Conservation (phyloP, 2,113 vertebrate genomes). For the Ammodytes dubius region DNA sequence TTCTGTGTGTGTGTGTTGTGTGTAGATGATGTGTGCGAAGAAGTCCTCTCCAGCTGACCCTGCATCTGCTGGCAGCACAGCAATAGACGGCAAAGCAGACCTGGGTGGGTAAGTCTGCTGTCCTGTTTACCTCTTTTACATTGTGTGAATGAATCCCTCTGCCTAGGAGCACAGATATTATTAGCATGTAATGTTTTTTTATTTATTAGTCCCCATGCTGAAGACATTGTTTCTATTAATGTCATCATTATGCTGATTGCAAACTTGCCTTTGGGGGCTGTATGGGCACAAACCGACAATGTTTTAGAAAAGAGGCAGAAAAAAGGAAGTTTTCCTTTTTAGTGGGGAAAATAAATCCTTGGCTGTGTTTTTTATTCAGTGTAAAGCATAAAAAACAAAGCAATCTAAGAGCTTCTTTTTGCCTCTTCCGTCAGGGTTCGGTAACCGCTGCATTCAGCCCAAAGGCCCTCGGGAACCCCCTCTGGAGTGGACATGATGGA, state of each 20-base stretch:
- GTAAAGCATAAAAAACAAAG: slow-evolving; percentile 1
- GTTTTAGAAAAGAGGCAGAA: slow-evolving; percentile 12
- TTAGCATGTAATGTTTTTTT: background rate
- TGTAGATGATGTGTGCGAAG: slow-evolving; percentile 54
- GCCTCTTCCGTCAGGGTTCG: slow-evolving; percentile 87
- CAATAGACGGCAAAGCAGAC: slow-evolving; percentile 64
- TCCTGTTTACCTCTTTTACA: background rate
- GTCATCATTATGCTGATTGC: slow-evolving; percentile 38
- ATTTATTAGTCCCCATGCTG: slow-evolving; percentile 1
- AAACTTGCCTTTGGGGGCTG: slow-evolving; percentile 13
- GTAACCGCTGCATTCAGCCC: slow-evolving; percentile 91
- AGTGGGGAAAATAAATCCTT: background rate
- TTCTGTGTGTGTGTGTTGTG: slow-evolving; percentile 30
- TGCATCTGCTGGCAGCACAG: slow-evolving; percentile 43
- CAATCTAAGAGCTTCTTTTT: slow-evolving; percentile 4
- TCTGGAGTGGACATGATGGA: slow-evolving; percentile 94
- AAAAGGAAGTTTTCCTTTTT: background rate
- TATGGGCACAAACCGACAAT: slow-evolving; percentile 40
- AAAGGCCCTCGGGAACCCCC: slow-evolving; percentile 92
- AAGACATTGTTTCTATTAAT: slow-evolving; percentile 35
- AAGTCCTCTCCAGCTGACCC: slow-evolving; percentile 63
- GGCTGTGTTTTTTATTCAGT: background rate
- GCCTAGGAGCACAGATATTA: background rate
- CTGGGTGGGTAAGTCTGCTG: slow-evolving; percentile 78
- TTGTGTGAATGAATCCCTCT: background rate